Evolutionary conservation across 2,888 invertebrate genomes (phyloP).

Genomic region (Bombylius discolor): DNA sequence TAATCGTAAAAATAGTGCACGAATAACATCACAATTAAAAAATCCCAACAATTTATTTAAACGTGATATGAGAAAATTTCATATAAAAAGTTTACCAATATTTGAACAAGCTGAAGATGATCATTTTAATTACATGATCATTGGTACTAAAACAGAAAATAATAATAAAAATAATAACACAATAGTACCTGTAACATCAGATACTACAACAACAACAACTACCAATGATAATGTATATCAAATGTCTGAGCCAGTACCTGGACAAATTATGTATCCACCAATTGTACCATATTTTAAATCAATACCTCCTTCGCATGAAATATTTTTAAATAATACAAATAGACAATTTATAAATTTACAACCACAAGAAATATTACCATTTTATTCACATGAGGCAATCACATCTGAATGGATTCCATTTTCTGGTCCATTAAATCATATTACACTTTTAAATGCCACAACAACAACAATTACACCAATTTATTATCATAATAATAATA

Average conservation of each 20-base stretch:
- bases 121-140: background rate
- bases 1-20: background rate
- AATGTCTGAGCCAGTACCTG: constrained; percentile 33
- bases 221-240: constrained; percentile 26
- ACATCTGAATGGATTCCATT: constrained; percentile 8
- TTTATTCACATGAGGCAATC: constrained; percentile 31
- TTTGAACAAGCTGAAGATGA: constrained; percentile 1
- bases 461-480: background rate
- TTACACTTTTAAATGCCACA: background rate
- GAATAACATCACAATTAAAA: background rate
- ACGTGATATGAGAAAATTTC: background rate
- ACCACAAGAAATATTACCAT: constrained; percentile 24
- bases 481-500: background rate
- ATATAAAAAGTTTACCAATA: background rate
- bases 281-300: constrained; percentile 26
- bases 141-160: background rate
- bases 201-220: constrained; percentile 18
- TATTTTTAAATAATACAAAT: background rate
- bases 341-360: background rate
- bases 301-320: constrained; percentile 18
- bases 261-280: constrained; percentile 30
- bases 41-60: background rate
- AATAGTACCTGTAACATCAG: too few relatives aligned
- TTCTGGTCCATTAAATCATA: background rate
- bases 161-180: background rate